Evolutionary conservation across 1,140 invertebrate genomes (phyloP).

Genomic region (Ooceraea biroi): DNA sequence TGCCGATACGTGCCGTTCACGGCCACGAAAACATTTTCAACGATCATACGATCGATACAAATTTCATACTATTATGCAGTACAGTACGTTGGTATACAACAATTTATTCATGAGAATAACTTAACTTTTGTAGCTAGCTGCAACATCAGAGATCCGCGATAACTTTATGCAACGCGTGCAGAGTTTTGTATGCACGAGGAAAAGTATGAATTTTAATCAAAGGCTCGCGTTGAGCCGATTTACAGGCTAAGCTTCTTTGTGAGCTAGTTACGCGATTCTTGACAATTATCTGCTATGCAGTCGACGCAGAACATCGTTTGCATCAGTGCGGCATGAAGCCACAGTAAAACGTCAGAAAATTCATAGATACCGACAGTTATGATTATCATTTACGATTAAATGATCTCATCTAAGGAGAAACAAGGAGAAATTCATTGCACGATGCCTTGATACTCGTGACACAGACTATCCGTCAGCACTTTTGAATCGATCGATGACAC

Average conservation of each 20-base stretch:
- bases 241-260: constrained; percentile 12
- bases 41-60: background rate
- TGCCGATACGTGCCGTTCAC: background rate
- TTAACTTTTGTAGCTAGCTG: background rate
- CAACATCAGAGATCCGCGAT: constrained; percentile 1
- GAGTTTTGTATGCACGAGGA: constrained; percentile 9
- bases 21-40: background rate
- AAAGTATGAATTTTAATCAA: constrained; percentile 47
- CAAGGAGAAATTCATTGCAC: background rate
- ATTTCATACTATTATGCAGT: background rate
- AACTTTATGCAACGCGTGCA: background rate
- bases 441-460: too few relatives aligned
- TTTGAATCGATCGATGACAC: constrained; percentile 23
- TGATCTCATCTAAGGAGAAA: too few relatives aligned
- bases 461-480: background rate
- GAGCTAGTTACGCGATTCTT: background rate
- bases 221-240: background rate
- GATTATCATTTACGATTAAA: too few relatives aligned
- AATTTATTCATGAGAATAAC: constrained; percentile 6
- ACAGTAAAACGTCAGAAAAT: too few relatives aligned
- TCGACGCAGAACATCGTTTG: background rate
- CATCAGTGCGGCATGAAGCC: too few relatives aligned
- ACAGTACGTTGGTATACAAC: too few relatives aligned
- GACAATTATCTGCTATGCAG: background rate
- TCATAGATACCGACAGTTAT: too few relatives aligned